Evolutionary conservation across 1,140 invertebrate species (phyloP).

Genomic region (Branchinecta lynchi): DNA sequence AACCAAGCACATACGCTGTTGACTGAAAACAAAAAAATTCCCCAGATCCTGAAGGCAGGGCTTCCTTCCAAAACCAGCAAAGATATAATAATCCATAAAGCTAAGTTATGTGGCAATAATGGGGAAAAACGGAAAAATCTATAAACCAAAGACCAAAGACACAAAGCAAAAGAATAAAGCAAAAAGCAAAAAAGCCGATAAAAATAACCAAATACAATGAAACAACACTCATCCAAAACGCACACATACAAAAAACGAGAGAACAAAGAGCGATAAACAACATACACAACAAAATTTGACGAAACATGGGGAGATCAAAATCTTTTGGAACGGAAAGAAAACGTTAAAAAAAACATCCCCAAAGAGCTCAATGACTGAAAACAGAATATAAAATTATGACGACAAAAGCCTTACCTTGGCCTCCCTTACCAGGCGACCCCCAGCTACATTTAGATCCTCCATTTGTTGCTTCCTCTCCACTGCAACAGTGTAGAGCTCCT

Average conservation of each 20-base stretch:
- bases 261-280: conserved; percentile 7
- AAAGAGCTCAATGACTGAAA: conserved; percentile 2
- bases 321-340: too few species aligned
- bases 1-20: too few species aligned
- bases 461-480: conserved; percentile 79
- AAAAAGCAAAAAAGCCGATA: neutral
- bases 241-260: neutral
- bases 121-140: neutral
- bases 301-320: neutral
- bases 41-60: too few species aligned
- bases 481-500: conserved; percentile 77
- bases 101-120: neutral
- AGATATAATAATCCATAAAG: neutral
- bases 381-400: conserved; percentile 5
- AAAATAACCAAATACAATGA: conserved; percentile 17
- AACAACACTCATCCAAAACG: conserved; percentile 14
- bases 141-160: conserved; percentile 13
- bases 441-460: conserved; percentile 85
- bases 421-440: conserved; percentile 87
- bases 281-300: neutral
- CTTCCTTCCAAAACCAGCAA: too few species aligned
- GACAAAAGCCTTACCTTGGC: conserved; percentile 65
- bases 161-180: conserved; percentile 13
- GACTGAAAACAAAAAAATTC: too few species aligned
- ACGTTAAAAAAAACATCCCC: too few species aligned